Evolutionary conservation across 2,888 invertebrate genomes (phyloP), one percentile per base, ranked within the genome.

Genomic region (Lepidocyrtinus sp.): DNA sequence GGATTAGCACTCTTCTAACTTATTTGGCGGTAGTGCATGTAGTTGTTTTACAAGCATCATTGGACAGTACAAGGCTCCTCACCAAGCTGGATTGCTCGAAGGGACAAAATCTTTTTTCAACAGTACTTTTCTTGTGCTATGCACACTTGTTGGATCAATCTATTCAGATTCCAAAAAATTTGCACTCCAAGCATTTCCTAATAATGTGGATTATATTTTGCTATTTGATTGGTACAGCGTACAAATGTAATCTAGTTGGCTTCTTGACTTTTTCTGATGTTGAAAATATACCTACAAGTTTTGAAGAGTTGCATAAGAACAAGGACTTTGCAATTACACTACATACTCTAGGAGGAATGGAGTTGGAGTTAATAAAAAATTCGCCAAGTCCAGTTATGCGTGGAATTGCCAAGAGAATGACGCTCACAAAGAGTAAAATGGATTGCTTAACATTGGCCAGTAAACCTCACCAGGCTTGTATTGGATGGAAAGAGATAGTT

Each of bases 151-250:
- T 68, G 1, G 70, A 69, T 0, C 75, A 76, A 21, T n/a, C 69
- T 1, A 7, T 12, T 1, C 2, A 12, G 17, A 15, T 26, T 1
- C 45, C 25, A 12, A 19, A 25, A 5, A 26, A 19, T 1, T 7
- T 25, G 22, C 0, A 17, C 7, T 17, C 69, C 15, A 24, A 50
- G 61, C 26, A 19, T 1, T 25, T 75, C 1, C 0, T 75, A 9
- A 7, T 25, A n/a, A 1, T 75, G n/a, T 75, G 69, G 69, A 25
- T 75, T 2, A 12, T 72, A 15, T 69, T 69, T 21, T 19, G 17
- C 12, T 70, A 64, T 46, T 67, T 75, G n/a, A 78, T 78, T 63
- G 82, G 82, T 5, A 25, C 24, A 15, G 78, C 71, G 1, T 82
- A 82, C 71, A 78, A 36, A 26, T 22, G 50, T 0, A 82, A 78